A percentile compares a stretch with the other conserved stretches of the same genome.
Evolutionary conservation across 2,113 vertebrate species (phyloP).

Genomic region (Lasiurus borealis): DNA sequence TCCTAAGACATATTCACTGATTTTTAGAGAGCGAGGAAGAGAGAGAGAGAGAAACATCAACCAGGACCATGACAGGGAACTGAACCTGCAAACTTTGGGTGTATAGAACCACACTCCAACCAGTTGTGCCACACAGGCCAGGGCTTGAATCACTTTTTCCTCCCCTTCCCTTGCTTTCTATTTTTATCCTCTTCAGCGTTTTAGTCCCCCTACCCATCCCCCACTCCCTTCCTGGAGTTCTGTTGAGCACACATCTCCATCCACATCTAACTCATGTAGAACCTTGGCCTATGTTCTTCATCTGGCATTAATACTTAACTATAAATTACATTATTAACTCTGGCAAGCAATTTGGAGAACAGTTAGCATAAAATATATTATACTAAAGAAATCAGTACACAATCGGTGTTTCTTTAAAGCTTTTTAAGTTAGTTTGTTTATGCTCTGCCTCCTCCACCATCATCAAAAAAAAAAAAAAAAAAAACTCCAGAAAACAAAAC

Average conservation of each 20-base stretch:
- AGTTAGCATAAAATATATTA: background rate
- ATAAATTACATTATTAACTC: background rate
- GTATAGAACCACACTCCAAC: background rate
- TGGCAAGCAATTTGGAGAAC: background rate
- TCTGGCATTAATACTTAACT: constrained; percentile 28
- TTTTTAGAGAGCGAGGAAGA: background rate
- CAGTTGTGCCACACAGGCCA: background rate
- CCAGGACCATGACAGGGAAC: background rate
- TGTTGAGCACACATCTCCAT: background rate
- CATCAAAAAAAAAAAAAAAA: background rate
- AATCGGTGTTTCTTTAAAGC: background rate
- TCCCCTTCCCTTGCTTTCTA: background rate
- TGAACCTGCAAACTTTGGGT: background rate
- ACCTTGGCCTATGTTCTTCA: background rate
- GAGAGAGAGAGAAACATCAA: background rate
- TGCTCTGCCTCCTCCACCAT: constrained; percentile 32
- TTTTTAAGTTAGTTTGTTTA: constrained; percentile 60
- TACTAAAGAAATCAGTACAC: background rate
- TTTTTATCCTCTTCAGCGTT: background rate
- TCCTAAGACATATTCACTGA: background rate
- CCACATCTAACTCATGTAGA: background rate
- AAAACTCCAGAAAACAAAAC: background rate
- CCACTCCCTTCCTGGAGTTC: background rate
- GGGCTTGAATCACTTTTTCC: background rate
- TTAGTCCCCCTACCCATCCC: background rate